These are phyloP conservation scores for Lophius americanus DNA, from an alignment of 2,797 vertebrate species.

Conservation along the genomic window DNA sequence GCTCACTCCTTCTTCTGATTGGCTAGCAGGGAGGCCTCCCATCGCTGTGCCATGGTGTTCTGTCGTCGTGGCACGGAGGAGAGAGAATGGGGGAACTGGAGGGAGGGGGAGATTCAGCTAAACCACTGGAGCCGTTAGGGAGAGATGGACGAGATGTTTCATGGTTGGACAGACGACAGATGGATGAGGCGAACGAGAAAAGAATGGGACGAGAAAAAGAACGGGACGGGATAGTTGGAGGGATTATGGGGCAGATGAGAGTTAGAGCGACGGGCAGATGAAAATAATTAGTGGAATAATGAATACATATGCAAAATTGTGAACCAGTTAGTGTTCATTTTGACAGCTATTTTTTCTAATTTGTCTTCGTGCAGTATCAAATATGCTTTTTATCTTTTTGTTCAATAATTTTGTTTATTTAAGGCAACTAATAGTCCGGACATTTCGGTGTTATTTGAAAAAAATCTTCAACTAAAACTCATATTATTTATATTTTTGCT, in stretches of 20 bases:
- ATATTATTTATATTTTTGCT: no score
- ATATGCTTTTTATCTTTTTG: no score
- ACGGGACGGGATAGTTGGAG: neutral
- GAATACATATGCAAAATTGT: slow-evolving; percentile 33
- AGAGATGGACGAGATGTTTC: slow-evolving; percentile 15
- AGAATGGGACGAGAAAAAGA: neutral
- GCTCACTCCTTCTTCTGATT: slow-evolving; percentile 71
- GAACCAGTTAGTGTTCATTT: slow-evolving; percentile 8
- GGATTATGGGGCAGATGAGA: neutral
- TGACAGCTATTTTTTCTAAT: no score
- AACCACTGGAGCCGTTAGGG: slow-evolving; percentile 59
- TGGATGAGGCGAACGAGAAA: slow-evolving; percentile 8
- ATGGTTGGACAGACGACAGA: slow-evolving; percentile 6
- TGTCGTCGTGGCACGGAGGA: slow-evolving; percentile 63
- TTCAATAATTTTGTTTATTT: no score
- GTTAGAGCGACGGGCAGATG: neutral
- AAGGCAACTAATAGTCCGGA: no score
- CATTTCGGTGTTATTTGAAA: no score
- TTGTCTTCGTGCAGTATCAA: no score
- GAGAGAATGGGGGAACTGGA: slow-evolving; percentile 69
- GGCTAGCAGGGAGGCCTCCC: slow-evolving; percentile 75
- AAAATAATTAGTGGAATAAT: neutral
- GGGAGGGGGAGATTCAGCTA: slow-evolving; percentile 66
- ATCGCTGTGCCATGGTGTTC: slow-evolving; percentile 75
- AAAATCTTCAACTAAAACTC: no score